Evolutionary conservation across 2,797 vertebrate genomes (phyloP), one percentile per base, ranked within the genome.

Genomic region (Tenualosa ilisha): DNA sequence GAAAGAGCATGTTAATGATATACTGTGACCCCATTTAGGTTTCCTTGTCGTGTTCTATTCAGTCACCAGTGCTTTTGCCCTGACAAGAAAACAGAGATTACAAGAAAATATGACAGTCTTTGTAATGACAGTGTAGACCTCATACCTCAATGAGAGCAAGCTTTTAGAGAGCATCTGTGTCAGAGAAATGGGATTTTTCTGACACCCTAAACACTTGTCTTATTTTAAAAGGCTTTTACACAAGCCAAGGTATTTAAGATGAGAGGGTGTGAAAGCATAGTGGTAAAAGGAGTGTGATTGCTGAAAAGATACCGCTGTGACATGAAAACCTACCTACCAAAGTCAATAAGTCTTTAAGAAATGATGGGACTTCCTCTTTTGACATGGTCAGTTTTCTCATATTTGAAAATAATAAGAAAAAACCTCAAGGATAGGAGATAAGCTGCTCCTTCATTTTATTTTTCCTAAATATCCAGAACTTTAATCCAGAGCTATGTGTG

Each of bases 151-250:
- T 31, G 37, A 88, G 72, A 40, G 7, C 50, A 79, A 0, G 26
- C 86, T 89, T 91, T 91, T 84, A 85, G 13, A 24, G 22, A 50
- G 24, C 24, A 3, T 13, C 87, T 3, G 82, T 59, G 79, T 84
- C 82, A 88, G 86, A 81, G 75, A 24, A 84, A 37, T 0, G 20
- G 85, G 85, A 86, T 1, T 51, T 9, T 24, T 20, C 68, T 87
- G 86, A 87, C 87, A 81, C 15, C 9, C 87, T 82, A 82, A 92
- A 87, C 40, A 86, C 86, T n/a, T 79, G 86, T 84, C 87, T 89
- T 85, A 24, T 46, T 1, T 56, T 84, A 50, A 87, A 83, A 53
- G 51, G 83, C 49, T 81, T 88, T 89, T 90, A 75, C 65, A 61
- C 84, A 54, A 83, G 8, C 22, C 6, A 24, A 31, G 46, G 24